phyloP scores from a whole-genome alignment of 2,888 invertebrate species.

The Syritta pipiens region DNA sequence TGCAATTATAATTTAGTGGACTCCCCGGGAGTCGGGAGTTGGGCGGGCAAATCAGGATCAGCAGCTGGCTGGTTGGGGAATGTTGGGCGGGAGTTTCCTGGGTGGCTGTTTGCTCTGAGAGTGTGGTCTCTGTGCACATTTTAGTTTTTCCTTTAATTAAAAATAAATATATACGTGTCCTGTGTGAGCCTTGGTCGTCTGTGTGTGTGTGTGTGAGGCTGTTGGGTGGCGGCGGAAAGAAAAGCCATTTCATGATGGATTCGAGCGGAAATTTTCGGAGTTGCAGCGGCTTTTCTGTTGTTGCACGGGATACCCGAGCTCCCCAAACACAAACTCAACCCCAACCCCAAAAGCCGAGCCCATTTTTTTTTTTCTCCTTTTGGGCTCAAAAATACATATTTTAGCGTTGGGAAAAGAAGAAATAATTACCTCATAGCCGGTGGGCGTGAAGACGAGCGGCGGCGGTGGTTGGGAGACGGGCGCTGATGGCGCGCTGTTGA shows the following conservation, averaged over 20 bases:
- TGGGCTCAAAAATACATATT: conserved; percentile 57
- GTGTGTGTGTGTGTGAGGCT: not conserved
- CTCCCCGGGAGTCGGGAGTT: conserved; percentile 38
- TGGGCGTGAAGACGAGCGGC: conserved; percentile 27
- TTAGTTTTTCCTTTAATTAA: conserved; percentile 69
- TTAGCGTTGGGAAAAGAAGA: conserved; percentile 49
- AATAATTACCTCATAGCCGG: conserved; percentile 68
- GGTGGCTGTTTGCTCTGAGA: conserved; percentile 49
- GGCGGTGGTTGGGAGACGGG: conserved; percentile 13
- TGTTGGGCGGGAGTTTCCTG: not conserved
- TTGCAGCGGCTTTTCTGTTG: conserved; percentile 45
- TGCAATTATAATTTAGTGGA: conserved; percentile 70
- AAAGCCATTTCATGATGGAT: conserved; percentile 69
- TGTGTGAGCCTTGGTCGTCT: conserved; percentile 5
- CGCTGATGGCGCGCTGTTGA: conserved; percentile 47
- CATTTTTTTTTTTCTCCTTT: conserved; percentile 1
- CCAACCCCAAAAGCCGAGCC: no score
- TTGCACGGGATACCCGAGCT: not conserved
- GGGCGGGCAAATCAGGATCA: conserved; percentile 64
- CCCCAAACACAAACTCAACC: no score
- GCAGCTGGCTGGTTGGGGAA: conserved; percentile 27
- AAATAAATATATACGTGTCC: conserved; percentile 60
- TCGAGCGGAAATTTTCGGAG: conserved; percentile 68
- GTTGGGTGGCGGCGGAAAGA: conserved; percentile 1
- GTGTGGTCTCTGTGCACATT: conserved; percentile 67